Base-by-base conservation (phyloP, 2,888 invertebrate genomes). In the Hypercompe scribonia region DNA sequence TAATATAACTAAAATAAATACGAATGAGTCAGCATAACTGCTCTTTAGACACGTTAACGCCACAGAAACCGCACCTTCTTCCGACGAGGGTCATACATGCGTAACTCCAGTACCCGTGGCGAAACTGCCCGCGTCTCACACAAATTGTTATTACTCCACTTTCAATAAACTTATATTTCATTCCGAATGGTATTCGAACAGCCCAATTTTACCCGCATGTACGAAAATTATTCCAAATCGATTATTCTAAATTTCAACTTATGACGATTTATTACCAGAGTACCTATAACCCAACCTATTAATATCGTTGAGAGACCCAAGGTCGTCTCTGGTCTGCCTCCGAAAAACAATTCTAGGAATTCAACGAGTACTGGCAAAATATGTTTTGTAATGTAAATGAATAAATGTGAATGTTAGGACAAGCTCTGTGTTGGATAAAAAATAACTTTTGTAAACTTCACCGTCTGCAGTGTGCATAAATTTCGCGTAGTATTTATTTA, bases 101-200 rank as follows among this genome's bases (percentile, higher is more conserved):
- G 18, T 65, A 24, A 10, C n/a, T 68, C 68, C 34, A 33, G 50
- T n/a, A 15, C 28, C 54, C 33, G 50, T 28, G 36, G 39, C 31
- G 67, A 42, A 58, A 11, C 63, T 61, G n/a, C 36, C 65, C 71
- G 65, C 64, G 73, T 73, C 76, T 70, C 78, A 77, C 78, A 73
- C 69, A 74, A 82, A 75, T 74, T 72, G 71, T 68, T 68, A 72
- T 64, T 68, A 24, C 68, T 68, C 63, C 4, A 64, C 67, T 68
- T 73, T 74, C 77, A 76, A 78, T 82, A 78, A 82, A 80, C 64
- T 78, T 78, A 78, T 69, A 75, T 68, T 67, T 66, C 73, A 76
- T 72, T 71, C 65, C 73, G 36, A 80, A 76, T 72, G 70, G 74
- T 72, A 79, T 80, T 78, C 70, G 75, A 79, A 76, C 76, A 74